Evolutionary conservation across 2,888 invertebrate species (phyloP).

Genomic region (Eupithecia abbreviata): DNA sequence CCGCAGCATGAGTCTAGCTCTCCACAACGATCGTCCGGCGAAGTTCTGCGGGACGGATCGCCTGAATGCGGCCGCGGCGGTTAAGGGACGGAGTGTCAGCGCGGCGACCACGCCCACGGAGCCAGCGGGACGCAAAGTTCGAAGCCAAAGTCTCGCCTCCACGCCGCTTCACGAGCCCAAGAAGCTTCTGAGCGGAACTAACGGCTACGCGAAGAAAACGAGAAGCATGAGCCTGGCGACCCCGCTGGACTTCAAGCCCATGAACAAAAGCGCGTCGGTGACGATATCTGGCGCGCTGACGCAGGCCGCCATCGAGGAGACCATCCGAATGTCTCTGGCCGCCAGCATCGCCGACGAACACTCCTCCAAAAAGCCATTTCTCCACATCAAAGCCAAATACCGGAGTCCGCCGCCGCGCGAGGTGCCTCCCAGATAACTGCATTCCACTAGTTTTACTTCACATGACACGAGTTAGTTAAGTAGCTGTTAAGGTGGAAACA

Average conservation of each 20-base stretch:
- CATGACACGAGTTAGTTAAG: neutral
- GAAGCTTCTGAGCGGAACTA: conserved; percentile 55
- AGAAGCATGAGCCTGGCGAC: conserved; percentile 75
- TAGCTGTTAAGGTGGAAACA: neutral
- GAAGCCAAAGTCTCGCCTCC: conserved; percentile 76
- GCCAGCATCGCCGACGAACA: conserved; percentile 70
- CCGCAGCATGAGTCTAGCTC: conserved; percentile 73
- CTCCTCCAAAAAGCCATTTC: conserved; percentile 81
- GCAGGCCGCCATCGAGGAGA: conserved; percentile 79
- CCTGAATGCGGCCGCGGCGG: conserved; percentile 54
- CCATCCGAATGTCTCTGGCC: conserved; percentile 73
- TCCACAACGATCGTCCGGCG: conserved; percentile 53
- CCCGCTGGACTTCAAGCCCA: conserved; percentile 59
- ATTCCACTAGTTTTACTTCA: conserved; percentile 68
- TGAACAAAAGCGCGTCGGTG: conserved; percentile 63
- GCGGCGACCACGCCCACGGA: conserved; percentile 64
- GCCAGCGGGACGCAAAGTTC: conserved; percentile 52
- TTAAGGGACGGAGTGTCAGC: conserved; percentile 55
- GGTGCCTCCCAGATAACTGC: conserved; percentile 83
- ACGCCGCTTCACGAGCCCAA: conserved; percentile 67
- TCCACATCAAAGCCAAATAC: conserved; percentile 89
- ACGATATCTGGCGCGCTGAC: conserved; percentile 64
- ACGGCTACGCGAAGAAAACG: conserved; percentile 66
- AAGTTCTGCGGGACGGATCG: conserved; percentile 70
- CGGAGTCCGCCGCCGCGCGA: conserved; percentile 86